Evolutionary conservation across 1,140 invertebrate species (phyloP).

Genomic region (Drosophila rufa): DNA sequence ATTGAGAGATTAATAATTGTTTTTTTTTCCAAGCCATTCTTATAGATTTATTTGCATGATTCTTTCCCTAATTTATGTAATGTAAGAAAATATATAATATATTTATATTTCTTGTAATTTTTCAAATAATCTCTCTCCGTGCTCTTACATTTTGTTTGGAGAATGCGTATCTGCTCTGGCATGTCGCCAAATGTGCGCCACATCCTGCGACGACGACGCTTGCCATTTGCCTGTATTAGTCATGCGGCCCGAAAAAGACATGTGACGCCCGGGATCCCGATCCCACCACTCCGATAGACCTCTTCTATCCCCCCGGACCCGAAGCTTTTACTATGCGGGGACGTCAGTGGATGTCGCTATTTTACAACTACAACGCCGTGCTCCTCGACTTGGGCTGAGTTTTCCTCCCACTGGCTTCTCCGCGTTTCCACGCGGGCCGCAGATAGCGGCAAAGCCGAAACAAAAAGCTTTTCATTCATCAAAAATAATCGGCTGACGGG

Average conservation of each 20-base stretch:
- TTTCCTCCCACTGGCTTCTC: neutral
- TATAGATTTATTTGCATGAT: no score
- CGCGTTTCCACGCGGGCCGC: conserved; percentile 24
- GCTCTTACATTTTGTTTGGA: conserved; percentile 30
- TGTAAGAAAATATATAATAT: neutral
- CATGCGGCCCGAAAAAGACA: conserved; percentile 79
- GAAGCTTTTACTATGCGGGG: conserved; percentile 56
- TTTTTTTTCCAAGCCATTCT: no score
- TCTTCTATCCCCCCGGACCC: neutral
- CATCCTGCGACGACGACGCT: conserved; percentile 55
- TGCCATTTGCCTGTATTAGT: conserved; percentile 79
- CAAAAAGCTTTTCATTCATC: conserved; percentile 82
- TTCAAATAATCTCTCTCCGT: conserved; percentile 1
- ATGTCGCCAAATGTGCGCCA: conserved; percentile 76
- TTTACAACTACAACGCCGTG: conserved; percentile 48
- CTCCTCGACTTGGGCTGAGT: conserved; percentile 3
- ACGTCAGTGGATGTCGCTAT: conserved; percentile 31
- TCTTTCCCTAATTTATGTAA: no score
- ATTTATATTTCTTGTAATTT: no score
- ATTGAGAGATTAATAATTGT: no score
- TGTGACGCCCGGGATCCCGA: conserved; percentile 64
- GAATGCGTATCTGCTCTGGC: conserved; percentile 73
- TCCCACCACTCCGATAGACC: conserved; percentile 10
- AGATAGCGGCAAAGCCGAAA: conserved; percentile 62
- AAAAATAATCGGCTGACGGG: conserved; percentile 66